Conservation (phyloP, 2,797 vertebrate species). For the Falco berigora region DNA sequence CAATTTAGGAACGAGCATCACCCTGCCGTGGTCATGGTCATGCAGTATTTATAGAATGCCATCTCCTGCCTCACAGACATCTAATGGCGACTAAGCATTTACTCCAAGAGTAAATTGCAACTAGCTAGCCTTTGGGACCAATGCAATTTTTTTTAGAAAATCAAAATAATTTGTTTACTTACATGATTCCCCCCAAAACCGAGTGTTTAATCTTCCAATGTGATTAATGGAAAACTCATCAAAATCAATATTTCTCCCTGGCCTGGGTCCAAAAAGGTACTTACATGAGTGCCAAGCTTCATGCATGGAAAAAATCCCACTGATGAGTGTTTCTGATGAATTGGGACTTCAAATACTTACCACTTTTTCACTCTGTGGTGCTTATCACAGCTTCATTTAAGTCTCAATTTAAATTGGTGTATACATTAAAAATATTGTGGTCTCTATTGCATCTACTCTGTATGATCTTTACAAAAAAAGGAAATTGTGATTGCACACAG, state of each 20-base stretch:
- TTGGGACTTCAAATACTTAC: background rate
- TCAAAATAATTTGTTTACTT: conserved; percentile 27
- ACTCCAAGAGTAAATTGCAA: background rate
- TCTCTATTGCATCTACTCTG: background rate
- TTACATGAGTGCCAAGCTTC: background rate
- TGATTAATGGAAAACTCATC: conserved; percentile 16
- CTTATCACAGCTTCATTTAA: background rate
- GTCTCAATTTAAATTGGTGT: background rate
- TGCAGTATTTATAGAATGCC: conserved; percentile 56
- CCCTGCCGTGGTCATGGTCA: background rate
- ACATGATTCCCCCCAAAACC: background rate
- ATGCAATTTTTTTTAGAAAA: background rate
- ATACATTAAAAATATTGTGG: background rate
- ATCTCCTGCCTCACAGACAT: conserved; percentile 10
- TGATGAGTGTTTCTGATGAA: background rate
- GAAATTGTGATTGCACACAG: background rate
- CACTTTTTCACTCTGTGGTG: background rate
- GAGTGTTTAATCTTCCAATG: conserved; percentile 5
- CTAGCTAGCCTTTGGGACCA: background rate
- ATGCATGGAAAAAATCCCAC: background rate
- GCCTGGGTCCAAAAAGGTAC: background rate
- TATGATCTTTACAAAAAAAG: background rate
- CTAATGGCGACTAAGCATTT: background rate
- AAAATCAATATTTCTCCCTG: conserved; percentile 12
- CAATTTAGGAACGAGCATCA: conserved; percentile 52